Evolutionary conservation across 23 tunicate species (phyloP).

Genomic region (Styela clava): DNA sequence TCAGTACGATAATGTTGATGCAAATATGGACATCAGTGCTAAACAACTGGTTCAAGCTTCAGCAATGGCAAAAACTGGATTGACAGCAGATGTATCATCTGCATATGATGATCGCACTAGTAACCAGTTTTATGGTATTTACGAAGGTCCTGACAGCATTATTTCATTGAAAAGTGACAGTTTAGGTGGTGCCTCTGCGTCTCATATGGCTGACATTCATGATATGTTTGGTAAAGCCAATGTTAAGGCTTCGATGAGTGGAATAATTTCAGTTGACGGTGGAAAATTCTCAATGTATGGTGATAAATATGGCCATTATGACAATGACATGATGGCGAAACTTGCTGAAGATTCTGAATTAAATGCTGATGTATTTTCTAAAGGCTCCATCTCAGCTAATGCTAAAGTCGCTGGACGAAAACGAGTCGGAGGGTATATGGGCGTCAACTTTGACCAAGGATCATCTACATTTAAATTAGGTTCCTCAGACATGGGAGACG

Average conservation of each 20-base stretch:
- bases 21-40: background rate
- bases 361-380: background rate
- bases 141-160: background rate
- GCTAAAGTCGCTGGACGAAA: background rate
- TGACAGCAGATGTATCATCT: too few relatives aligned
- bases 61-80: background rate
- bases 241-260: background rate
- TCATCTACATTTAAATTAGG: background rate
- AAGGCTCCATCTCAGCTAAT: background rate
- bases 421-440: background rate
- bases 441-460: background rate
- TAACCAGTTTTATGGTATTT: background rate
- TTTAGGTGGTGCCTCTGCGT: background rate
- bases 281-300: background rate
- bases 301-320: background rate
- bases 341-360: background rate
- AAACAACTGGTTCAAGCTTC: background rate
- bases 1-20: background rate
- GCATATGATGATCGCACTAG: too few relatives aligned
- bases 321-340: background rate
- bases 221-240: background rate
- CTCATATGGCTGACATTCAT: background rate
- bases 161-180: background rate
- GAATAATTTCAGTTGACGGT: background rate
- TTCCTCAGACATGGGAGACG: background rate